These are phyloP conservation scores for Troides aeacus DNA, from an alignment of 2,888 invertebrate genomes.

Conservation along the genomic window DNA sequence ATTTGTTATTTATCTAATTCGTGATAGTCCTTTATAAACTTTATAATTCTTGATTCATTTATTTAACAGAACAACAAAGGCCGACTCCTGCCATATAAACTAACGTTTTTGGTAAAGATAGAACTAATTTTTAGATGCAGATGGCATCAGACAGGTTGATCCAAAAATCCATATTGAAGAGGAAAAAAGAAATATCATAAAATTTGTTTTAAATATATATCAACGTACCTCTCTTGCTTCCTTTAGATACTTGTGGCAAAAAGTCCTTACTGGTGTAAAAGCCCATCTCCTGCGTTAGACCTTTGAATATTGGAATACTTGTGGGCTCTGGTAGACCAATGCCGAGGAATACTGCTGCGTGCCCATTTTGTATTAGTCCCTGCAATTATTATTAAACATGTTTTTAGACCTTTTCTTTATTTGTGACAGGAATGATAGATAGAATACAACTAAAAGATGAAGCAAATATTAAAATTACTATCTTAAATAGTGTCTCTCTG, in stretches of 20 bases:
- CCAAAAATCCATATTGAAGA: too few species aligned
- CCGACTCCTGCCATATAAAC: background rate
- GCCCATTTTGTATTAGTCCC: constrained; percentile 83
- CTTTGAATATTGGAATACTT: constrained; percentile 86
- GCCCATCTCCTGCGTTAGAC: constrained; percentile 88
- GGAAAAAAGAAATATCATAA: background rate
- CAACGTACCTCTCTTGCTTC: constrained; percentile 89
- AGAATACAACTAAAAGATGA: too few species aligned
- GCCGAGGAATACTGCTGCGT: constrained; percentile 90
- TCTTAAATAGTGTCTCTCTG: too few species aligned
- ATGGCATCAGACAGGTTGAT: too few species aligned
- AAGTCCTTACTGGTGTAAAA: constrained; percentile 98
- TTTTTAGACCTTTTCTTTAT: too few species aligned
- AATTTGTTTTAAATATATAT: background rate
- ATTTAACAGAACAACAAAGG: background rate
- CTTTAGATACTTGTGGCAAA: constrained; percentile 91
- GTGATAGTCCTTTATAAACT: too few species aligned
- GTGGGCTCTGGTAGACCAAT: constrained; percentile 96
- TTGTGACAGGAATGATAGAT: too few species aligned
- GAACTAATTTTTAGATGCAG: too few species aligned
- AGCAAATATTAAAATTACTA: too few species aligned
- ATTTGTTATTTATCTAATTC: too few species aligned
- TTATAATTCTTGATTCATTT: too few species aligned
- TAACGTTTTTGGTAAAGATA: too few species aligned
- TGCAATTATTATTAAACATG: constrained; percentile 43